These are phyloP conservation scores for Sminthopsis crassicaudata DNA, from an alignment of 2,113 vertebrate species.

Conservation along the genomic window DNA sequence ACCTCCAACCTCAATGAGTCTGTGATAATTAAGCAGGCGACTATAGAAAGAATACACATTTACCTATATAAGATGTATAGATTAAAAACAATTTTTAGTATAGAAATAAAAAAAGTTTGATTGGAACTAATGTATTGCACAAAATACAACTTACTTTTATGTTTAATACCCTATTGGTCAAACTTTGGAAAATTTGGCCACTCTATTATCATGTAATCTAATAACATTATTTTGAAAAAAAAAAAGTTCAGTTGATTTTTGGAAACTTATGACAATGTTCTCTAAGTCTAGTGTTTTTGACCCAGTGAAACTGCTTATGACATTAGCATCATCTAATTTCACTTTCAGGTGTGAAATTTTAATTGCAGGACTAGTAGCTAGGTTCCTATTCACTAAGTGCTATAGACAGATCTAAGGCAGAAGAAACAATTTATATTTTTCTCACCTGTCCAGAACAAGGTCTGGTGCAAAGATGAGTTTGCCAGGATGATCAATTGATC, in stretches of 20 bases:
- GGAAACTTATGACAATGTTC: neutral
- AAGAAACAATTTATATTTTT: conserved; percentile 2
- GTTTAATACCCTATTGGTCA: neutral
- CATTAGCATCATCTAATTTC: neutral
- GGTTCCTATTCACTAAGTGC: neutral
- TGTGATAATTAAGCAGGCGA: neutral
- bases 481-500: conserved; percentile 95
- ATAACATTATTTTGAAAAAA: neutral
- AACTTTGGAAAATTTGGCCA: neutral
- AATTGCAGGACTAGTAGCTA: conserved; percentile 1
- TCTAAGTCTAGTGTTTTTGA: conserved; percentile 11
- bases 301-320: conserved; percentile 14
- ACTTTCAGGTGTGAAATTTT: conserved; percentile 33
- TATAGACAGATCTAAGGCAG: neutral
- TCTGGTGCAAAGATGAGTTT: conserved; percentile 97
- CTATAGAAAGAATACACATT: conserved; percentile 17
- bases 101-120: conserved; percentile 7
- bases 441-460: conserved; percentile 94
- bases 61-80: conserved; percentile 17
- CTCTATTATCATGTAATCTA: neutral
- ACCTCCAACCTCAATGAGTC: neutral
- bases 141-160: neutral
- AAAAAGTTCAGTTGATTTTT: neutral
- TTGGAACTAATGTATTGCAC: neutral
- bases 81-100: conserved; percentile 17